phyloP scores from a whole-genome alignment of 2,113 vertebrate genomes.

The Anguilla rostrata region DNA sequence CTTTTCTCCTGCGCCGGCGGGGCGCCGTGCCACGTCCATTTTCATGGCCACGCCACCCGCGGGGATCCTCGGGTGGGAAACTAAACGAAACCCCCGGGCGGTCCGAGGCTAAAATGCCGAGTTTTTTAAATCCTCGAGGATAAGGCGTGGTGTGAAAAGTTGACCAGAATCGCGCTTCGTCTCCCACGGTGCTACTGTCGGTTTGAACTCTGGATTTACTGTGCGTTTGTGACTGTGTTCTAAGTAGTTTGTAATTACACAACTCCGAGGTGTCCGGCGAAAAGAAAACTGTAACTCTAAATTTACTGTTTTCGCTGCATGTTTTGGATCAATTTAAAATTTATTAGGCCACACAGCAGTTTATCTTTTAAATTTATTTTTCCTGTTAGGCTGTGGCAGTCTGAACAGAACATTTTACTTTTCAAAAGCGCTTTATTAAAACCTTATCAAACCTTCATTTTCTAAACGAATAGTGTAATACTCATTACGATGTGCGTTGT shows the following conservation, averaged over 20 bases:
- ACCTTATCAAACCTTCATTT: no score
- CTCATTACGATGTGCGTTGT: no score
- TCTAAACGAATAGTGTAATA: no score
- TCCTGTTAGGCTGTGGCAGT: no score
- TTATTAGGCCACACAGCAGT: no score
- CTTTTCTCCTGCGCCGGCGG: constrained; percentile 57
- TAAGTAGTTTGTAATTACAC: not conserved
- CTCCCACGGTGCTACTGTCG: constrained; percentile 39
- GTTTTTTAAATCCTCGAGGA: constrained; percentile 49
- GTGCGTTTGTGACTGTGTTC: constrained; percentile 17
- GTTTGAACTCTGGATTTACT: not conserved
- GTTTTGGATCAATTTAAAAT: not conserved
- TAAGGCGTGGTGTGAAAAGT: constrained; percentile 58
- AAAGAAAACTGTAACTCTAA: not conserved
- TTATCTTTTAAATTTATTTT: no score
- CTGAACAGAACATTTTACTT: no score
- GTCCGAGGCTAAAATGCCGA: constrained; percentile 34
- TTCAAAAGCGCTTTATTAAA: no score
- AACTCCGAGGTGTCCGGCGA: not conserved
- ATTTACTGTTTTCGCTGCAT: not conserved
- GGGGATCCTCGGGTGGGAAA: constrained; percentile 70
- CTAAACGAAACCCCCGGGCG: constrained; percentile 67
- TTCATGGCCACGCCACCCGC: constrained; percentile 73
- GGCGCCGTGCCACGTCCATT: constrained; percentile 66
- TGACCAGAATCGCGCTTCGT: constrained; percentile 29